Evolutionary conservation across 2,888 invertebrate genomes (phyloP).

Genomic region (Diploptera punctata): DNA sequence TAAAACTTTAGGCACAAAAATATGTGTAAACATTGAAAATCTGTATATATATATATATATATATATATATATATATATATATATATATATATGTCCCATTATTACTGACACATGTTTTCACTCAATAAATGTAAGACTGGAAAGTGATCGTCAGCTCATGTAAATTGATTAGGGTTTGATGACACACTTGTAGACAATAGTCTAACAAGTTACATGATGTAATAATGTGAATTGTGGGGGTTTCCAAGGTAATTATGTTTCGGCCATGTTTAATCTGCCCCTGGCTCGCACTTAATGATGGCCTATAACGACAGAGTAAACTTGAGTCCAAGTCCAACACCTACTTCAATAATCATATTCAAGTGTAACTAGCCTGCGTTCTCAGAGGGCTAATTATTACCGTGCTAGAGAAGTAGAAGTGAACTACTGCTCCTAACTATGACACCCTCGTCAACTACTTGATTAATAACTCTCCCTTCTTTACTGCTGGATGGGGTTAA

Average conservation of each 20-base stretch:
- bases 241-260: neutral
- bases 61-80: too few species aligned
- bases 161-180: neutral
- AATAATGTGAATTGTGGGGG: conserved; percentile 1
- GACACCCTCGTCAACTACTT: neutral
- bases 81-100: too few species aligned
- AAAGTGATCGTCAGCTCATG: too few species aligned
- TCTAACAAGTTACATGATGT: neutral
- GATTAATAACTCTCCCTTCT: neutral
- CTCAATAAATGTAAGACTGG: too few species aligned
- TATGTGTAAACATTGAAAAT: too few species aligned
- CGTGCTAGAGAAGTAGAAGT: neutral
- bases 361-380: neutral
- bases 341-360: conserved; percentile 9
- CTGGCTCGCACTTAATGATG: neutral
- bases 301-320: neutral
- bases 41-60: too few species aligned
- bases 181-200: neutral
- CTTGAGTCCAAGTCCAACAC: neutral
- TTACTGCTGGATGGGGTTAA: neutral
- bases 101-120: too few species aligned
- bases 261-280: conserved; percentile 2
- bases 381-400: conserved; percentile 16
- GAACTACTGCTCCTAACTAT: neutral
- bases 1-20: too few species aligned